Percentiles rank a stretch among this genome's conserved stretches.
Evolutionary conservation across 2,797 vertebrate genomes (phyloP).

Genomic region (Huso huso): DNA sequence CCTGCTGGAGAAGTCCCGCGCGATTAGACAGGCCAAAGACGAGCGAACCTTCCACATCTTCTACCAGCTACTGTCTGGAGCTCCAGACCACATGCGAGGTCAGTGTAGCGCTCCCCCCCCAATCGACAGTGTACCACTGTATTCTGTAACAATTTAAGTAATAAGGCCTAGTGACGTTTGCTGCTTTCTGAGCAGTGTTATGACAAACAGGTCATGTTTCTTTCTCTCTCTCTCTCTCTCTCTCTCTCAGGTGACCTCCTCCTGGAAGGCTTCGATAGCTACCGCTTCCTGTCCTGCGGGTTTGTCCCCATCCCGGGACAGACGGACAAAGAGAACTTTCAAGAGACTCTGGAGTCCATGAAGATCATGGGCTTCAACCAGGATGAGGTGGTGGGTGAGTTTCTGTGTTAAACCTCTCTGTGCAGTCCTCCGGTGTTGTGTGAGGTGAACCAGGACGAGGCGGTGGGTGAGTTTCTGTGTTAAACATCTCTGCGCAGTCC

Average conservation of each 20-base stretch:
- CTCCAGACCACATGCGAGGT: slow-evolving; percentile 68
- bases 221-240: background rate
- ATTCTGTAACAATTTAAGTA: no score
- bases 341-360: slow-evolving; percentile 87
- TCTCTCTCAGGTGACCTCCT: slow-evolving; percentile 66
- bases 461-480: slow-evolving; percentile 55
- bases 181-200: no score
- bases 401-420: no score
- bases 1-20: slow-evolving; percentile 83
- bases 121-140: no score
- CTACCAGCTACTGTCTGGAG: slow-evolving; percentile 79
- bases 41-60: slow-evolving; percentile 88
- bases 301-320: slow-evolving; percentile 69
- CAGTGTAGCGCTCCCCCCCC: slow-evolving; percentile 15
- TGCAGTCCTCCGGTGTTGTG: no score
- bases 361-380: slow-evolving; percentile 78
- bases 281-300: slow-evolving; percentile 79
- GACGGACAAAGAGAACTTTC: slow-evolving; percentile 82
- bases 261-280: slow-evolving; percentile 68
- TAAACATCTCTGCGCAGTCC: no score
- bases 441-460: slow-evolving; percentile 60
- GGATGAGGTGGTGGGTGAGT: slow-evolving; percentile 75
- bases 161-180: no score
- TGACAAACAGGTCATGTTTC: background rate
- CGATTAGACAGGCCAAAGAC: slow-evolving; percentile 84